Percentiles rank a stretch among this genome's conserved stretches.
Conservation (phyloP, 2,888 invertebrate genomes). For the Yponomeuta evonymella region DNA sequence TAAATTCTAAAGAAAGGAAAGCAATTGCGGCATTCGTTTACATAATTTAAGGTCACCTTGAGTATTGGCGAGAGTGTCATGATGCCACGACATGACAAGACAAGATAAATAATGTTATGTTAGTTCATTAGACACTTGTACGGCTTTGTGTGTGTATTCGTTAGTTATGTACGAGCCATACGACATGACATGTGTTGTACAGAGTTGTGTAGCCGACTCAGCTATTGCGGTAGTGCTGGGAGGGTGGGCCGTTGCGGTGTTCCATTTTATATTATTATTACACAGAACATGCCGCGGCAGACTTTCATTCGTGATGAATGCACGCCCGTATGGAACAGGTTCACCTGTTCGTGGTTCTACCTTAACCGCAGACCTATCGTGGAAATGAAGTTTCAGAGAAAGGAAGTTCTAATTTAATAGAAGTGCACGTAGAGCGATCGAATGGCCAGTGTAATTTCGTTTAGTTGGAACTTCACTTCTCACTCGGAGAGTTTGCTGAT, state of each 20-base stretch:
- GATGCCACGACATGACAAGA: not conserved
- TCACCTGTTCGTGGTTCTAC: not conserved
- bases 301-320: constrained; percentile 51
- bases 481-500: not conserved
- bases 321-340: constrained; percentile 18
- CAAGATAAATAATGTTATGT: not conserved
- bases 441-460: not conserved
- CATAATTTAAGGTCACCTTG: constrained; percentile 11
- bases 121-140: constrained; percentile 8
- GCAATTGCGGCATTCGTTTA: constrained; percentile 7
- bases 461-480: not conserved
- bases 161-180: not conserved
- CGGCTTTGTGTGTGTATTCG: not conserved
- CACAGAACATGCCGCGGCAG: constrained; percentile 41
- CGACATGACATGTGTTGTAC: constrained; percentile 2
- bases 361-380: constrained; percentile 10
- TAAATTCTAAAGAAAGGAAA: constrained; percentile 7
- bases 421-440: not conserved
- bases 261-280: constrained; percentile 56
- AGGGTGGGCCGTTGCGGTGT: constrained; percentile 48
- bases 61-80: not conserved
- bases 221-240: constrained; percentile 43
- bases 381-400: not conserved
- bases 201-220: constrained; percentile 33
- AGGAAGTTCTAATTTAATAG: constrained; percentile 5